These are phyloP conservation scores for Montipora efflorescens DNA, from an alignment of 64 coral and sea anemone species.

Conservation along the genomic window DNA sequence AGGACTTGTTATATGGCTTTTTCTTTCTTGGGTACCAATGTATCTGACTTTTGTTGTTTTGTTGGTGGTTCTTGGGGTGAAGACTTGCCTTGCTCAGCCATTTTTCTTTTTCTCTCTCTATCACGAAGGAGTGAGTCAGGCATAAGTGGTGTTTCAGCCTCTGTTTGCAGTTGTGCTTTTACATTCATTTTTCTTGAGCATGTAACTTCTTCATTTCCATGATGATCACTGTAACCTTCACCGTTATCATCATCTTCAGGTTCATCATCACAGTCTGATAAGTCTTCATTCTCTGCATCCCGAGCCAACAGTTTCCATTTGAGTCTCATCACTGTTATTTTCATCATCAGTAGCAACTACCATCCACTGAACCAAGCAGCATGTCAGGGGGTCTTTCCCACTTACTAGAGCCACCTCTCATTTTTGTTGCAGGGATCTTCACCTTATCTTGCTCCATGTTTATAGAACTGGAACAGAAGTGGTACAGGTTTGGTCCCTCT, in stretches of 20 bases:
- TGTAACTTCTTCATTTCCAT: too few species aligned
- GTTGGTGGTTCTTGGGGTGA: not conserved
- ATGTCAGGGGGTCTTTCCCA: constrained; percentile 10
- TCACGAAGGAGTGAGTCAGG: not conserved
- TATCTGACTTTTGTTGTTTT: not conserved
- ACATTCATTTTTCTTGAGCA: too few species aligned
- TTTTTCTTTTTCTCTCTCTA: constrained; percentile 13
- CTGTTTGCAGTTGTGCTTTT: not conserved
- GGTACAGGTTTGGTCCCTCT: too few species aligned
- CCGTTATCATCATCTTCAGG: not conserved
- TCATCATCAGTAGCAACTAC: not conserved
- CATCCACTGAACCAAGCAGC: not conserved
- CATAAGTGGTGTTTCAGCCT: not conserved
- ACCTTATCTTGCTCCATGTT: too few species aligned
- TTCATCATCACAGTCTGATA: not conserved
- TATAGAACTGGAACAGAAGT: too few species aligned
- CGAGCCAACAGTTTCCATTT: not conserved
- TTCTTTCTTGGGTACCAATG: constrained; percentile 11
- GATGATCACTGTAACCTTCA: not conserved
- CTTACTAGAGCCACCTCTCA: constrained; percentile 8
- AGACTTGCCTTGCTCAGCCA: not conserved
- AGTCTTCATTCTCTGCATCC: not conserved
- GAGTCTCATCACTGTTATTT: not conserved
- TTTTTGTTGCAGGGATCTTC: constrained; percentile 17
- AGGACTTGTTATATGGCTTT: constrained; percentile 40